A percentile compares a stretch with the other conserved stretches of the same genome.
Evolutionary conservation across 2,113 vertebrate genomes (phyloP).

Genomic region (Sakesphorus luctuosus): DNA sequence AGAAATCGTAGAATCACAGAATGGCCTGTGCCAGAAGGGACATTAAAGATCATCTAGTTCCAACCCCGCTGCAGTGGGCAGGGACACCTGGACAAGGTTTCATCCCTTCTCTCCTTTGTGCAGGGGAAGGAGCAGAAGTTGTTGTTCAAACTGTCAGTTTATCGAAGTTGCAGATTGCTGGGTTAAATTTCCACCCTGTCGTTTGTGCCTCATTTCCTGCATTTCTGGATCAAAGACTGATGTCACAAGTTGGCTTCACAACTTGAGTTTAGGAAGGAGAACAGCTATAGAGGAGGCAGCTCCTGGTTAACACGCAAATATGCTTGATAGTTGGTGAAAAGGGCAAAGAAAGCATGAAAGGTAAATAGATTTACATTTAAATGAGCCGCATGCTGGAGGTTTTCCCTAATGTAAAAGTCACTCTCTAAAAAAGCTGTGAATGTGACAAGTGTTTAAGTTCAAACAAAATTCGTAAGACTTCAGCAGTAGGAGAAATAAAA

Average conservation of each 20-base stretch:
- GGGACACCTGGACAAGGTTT: background rate
- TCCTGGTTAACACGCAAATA: constrained; percentile 68
- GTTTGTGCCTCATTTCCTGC: background rate
- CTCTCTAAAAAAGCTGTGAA: constrained; percentile 36
- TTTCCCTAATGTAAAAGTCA: constrained; percentile 59
- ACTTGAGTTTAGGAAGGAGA: constrained; percentile 24
- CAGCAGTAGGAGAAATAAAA: constrained; percentile 16
- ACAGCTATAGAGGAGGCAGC: constrained; percentile 43
- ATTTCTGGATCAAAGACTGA: constrained; percentile 45
- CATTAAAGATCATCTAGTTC: background rate
- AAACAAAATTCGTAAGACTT: constrained; percentile 24
- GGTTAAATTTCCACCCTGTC: background rate
- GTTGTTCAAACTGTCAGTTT: background rate
- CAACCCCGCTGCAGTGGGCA: background rate
- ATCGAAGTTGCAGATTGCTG: background rate
- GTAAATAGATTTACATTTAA: constrained; percentile 74
- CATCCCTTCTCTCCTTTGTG: background rate
- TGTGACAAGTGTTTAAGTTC: constrained; percentile 43
- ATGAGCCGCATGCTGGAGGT: constrained; percentile 39
- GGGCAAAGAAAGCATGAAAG: constrained; percentile 71
- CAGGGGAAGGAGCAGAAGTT: background rate
- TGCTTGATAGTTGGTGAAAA: constrained; percentile 69
- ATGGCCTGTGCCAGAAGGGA: background rate
- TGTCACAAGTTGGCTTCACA: constrained; percentile 37
- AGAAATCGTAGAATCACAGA: background rate